phyloP scores from a whole-genome alignment of 2,888 invertebrate genomes.

The Petrolisthes manimaculis region DNA sequence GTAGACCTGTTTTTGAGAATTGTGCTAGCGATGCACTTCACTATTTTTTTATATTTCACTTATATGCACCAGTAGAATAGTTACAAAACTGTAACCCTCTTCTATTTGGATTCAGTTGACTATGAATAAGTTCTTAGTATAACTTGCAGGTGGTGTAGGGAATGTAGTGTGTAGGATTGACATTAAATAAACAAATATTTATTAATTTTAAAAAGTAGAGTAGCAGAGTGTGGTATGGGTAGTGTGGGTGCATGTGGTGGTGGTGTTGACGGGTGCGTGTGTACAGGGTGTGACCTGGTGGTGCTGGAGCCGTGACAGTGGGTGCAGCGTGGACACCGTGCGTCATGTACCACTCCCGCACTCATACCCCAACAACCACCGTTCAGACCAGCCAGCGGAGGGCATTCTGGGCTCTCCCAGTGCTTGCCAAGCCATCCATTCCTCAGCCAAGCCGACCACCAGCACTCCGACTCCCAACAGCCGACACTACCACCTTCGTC shows the following conservation, averaged over 20 bases:
- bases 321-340: conserved; percentile 43
- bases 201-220: not conserved
- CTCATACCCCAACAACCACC: conserved; percentile 6
- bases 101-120: too few species aligned
- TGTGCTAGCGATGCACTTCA: too few species aligned
- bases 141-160: not conserved
- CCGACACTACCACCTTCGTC: conserved; percentile 10
- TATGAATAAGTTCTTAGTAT: not conserved
- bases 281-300: conserved; percentile 34
- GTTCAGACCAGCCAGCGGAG: not conserved
- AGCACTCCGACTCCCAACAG: not conserved
- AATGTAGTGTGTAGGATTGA: not conserved
- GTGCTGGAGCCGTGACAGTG: conserved; percentile 55
- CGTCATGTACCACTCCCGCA: conserved; percentile 36
- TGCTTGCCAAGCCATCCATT: not conserved
- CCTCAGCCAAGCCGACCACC: not conserved
- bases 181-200: too few species aligned
- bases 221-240: not conserved
- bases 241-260: conserved; percentile 40
- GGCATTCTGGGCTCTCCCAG: not conserved
- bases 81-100: too few species aligned
- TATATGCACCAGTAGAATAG: too few species aligned
- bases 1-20: too few species aligned
- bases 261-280: conserved; percentile 33
- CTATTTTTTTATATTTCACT: too few species aligned